Evolutionary conservation across 2,797 vertebrate species (phyloP), one percentile per base, ranked within the genome.

Genomic region (Picus viridis): DNA sequence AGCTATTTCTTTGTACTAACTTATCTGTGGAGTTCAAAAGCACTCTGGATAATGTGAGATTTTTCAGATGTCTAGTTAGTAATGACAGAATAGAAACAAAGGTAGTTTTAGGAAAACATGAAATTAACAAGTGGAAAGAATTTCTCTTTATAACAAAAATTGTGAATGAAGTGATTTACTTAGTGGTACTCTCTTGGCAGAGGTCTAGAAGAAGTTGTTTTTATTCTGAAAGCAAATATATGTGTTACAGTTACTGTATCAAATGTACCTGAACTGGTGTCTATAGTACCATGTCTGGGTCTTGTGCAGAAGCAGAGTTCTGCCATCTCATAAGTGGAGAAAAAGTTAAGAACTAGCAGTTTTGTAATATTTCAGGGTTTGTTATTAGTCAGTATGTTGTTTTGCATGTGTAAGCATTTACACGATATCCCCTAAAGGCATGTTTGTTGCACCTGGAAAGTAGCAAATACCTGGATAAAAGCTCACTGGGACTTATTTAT

Each of bases 41-140:
- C 56, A 67, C 58, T 92, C 29, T 69, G 75, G 80, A 88, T 68
- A 93, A 88, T 68, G 70, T 92, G 70, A 65, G 45, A 86, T 90
- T 94, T 95, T 91, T 93, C 67, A 65, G 23, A 49, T 88, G 84
- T 91, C 90, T 79, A 67, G 78, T 39, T 91, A 89, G 64, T 89
- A 96, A 92, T 49, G 53, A 85, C 64, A 79, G 93, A 96, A 92
- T 83, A 85, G 29, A 72, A 95, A 78, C 73, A 93, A 94, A 92
- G 91, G 80, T 93, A 88, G 86, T 95, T 83, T 95, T 96, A 59
- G 67, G 65, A 96, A 96, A 94, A 94, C 62, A 45, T 82, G 69
- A 88, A 96, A 96, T 95, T 96, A 94, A 83, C 39, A 75, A 69
- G 30, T 63, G 61, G 81, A 94, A 92, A 94, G 36, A 92, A 62